Percentiles rank a stretch among this genome's conserved stretches.
These are phyloP conservation scores for Drosophila anomalata DNA, from an alignment of 2,888 invertebrate genomes.

Conservation along the genomic window DNA sequence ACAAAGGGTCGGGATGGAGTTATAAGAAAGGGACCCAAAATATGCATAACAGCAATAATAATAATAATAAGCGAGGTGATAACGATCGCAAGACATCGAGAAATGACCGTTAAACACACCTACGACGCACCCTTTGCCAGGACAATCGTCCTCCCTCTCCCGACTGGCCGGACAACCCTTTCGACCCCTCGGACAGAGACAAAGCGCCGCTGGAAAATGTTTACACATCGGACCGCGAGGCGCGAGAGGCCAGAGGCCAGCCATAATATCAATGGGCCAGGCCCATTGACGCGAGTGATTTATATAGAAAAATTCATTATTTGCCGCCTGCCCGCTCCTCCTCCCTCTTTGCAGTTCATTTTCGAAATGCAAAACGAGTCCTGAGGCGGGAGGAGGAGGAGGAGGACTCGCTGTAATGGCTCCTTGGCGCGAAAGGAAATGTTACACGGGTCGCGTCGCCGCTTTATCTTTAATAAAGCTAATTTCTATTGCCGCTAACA, in stretches of 20 bases:
- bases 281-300: slow-evolving; percentile 78
- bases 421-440: slow-evolving; percentile 57
- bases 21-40: slow-evolving; percentile 11
- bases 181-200: slow-evolving; percentile 45
- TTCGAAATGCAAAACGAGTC: slow-evolving; percentile 64
- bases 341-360: slow-evolving; percentile 45
- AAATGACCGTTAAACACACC: slow-evolving; percentile 80
- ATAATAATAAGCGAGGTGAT: slow-evolving; percentile 65
- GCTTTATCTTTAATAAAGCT: slow-evolving; percentile 76
- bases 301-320: slow-evolving; percentile 77
- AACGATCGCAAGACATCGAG: slow-evolving; percentile 74
- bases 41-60: slow-evolving; percentile 61
- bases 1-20: slow-evolving; percentile 53
- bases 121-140: slow-evolving; percentile 45
- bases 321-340: slow-evolving; percentile 41
- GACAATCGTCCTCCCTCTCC: neutral
- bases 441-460: slow-evolving; percentile 47
- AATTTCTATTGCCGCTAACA: slow-evolving; percentile 75
- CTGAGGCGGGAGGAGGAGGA: neutral
- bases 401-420: slow-evolving; percentile 52
- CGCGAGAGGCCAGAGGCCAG: neutral
- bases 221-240: slow-evolving; percentile 42
- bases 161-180: slow-evolving; percentile 33
- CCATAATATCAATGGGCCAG: slow-evolving; percentile 66
- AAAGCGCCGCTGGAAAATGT: slow-evolving; percentile 50